Evolutionary conservation across 1,140 invertebrate species (phyloP).

Genomic region (Polypedilum pembai): DNA sequence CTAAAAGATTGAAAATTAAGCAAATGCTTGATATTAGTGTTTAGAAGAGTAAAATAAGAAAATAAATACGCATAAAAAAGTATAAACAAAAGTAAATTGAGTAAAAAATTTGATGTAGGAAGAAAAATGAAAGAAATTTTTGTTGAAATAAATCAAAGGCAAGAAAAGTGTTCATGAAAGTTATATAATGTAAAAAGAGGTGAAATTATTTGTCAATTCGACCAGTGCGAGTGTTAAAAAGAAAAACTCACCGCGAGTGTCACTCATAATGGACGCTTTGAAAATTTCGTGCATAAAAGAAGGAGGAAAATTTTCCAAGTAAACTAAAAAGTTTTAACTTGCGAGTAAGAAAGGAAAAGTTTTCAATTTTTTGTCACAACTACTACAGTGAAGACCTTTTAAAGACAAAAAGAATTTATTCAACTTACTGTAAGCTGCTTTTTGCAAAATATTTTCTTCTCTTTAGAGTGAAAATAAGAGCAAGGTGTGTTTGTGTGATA

Average conservation of each 20-base stretch:
- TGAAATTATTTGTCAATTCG: neutral
- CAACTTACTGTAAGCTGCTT: too few relatives aligned
- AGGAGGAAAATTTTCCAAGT: neutral
- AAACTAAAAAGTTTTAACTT: too few relatives aligned
- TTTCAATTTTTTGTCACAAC: too few relatives aligned
- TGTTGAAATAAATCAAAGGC: neutral
- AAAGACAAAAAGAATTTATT: too few relatives aligned
- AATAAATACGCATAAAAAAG: neutral
- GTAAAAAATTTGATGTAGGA: neutral
- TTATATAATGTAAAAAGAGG: neutral
- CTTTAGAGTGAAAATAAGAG: too few relatives aligned
- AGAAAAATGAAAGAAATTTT: neutral
- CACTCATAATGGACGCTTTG: slow-evolving; percentile 3
- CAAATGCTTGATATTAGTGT: neutral
- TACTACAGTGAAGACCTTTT: too few relatives aligned
- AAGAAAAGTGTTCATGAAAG: neutral
- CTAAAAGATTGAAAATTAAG: neutral
- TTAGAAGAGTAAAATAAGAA: neutral
- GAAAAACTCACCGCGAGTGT: neutral
- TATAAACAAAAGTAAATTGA: neutral
- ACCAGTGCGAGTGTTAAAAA: neutral
- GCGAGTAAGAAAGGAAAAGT: too few relatives aligned
- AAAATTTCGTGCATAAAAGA: too few relatives aligned
- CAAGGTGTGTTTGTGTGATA: too few relatives aligned
- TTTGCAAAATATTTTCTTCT: too few relatives aligned